These are phyloP conservation scores for Sinopyrophorus schimmeli DNA, from an alignment of 2,888 invertebrate genomes.

Conservation along the genomic window DNA sequence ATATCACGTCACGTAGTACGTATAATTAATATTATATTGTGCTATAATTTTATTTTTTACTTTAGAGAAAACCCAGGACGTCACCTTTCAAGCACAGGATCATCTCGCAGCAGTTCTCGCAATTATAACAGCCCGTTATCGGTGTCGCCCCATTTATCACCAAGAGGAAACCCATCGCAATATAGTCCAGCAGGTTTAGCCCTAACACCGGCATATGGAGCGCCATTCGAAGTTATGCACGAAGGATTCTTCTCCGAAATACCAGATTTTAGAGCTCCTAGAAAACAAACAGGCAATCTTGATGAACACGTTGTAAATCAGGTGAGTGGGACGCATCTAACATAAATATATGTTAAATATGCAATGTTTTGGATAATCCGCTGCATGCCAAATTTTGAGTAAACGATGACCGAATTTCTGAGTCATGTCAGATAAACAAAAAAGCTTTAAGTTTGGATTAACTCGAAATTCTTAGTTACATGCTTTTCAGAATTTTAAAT, in stretches of 20 bases:
- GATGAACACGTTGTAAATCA: conserved; percentile 61
- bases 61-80: conserved; percentile 45
- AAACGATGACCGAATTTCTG: conserved; percentile 1
- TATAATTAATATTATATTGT: background rate
- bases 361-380: background rate
- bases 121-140: conserved; percentile 53
- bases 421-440: no score
- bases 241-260: conserved; percentile 42
- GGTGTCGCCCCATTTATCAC: conserved; percentile 54
- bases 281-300: conserved; percentile 18
- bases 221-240: conserved; percentile 42
- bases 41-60: conserved; percentile 14
- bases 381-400: background rate
- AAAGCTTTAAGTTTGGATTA: no score
- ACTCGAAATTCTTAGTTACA: no score
- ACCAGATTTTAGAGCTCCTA: conserved; percentile 14
- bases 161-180: conserved; percentile 48
- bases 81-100: conserved; percentile 56
- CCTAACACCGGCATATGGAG: conserved; percentile 50
- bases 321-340: conserved; percentile 53
- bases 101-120: conserved; percentile 56
- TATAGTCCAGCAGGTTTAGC: conserved; percentile 58
- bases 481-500: no score
- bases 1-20: no score
- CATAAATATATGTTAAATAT: no score